Percentiles rank a stretch among this genome's conserved stretches.
Evolutionary conservation across 1,140 invertebrate species (phyloP).

Genomic region (Idris sp.): DNA sequence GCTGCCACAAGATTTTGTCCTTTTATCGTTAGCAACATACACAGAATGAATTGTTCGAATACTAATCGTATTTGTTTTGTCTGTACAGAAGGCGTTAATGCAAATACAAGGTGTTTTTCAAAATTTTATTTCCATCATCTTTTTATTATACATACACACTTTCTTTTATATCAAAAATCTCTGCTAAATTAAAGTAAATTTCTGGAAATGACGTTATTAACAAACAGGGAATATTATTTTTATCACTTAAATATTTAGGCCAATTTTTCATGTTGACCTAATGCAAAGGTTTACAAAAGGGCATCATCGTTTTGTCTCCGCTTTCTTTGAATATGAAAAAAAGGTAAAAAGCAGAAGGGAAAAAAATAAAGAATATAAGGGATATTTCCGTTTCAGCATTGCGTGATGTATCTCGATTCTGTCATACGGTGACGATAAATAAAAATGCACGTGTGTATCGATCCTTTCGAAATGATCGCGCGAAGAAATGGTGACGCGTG

Average conservation of each 20-base stretch:
- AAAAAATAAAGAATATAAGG: slow-evolving; percentile 23
- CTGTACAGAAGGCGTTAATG: slow-evolving; percentile 39
- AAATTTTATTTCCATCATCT: no score
- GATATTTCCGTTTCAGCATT: slow-evolving; percentile 43
- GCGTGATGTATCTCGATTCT: slow-evolving; percentile 52
- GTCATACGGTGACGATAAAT: slow-evolving; percentile 48
- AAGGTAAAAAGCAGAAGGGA: slow-evolving; percentile 1
- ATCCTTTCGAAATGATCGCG: slow-evolving; percentile 49
- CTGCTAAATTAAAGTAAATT: no score
- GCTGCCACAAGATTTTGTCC: no score
- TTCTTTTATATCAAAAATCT: no score
- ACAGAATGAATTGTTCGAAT: slow-evolving; percentile 20
- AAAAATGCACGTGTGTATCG: slow-evolving; percentile 58
- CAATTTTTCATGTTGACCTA: slow-evolving; percentile 1
- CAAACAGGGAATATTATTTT: no score
- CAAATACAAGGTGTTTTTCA: slow-evolving; percentile 22
- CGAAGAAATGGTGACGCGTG: slow-evolving; percentile 57
- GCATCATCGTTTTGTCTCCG: slow-evolving; percentile 26
- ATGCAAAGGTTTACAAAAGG: slow-evolving; percentile 2
- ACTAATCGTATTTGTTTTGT: slow-evolving; percentile 5
- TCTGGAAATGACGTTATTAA: no score
- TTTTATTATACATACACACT: no score
- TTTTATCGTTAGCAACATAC: no score
- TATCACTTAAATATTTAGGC: no score
- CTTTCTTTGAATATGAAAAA: slow-evolving; percentile 29